Percentiles rank a stretch among this genome's conserved stretches.
These are phyloP conservation scores for zebrafish (Danio rerio) DNA, from an alignment of 2,113 vertebrate species.

Conservation along the genomic window DNA sequence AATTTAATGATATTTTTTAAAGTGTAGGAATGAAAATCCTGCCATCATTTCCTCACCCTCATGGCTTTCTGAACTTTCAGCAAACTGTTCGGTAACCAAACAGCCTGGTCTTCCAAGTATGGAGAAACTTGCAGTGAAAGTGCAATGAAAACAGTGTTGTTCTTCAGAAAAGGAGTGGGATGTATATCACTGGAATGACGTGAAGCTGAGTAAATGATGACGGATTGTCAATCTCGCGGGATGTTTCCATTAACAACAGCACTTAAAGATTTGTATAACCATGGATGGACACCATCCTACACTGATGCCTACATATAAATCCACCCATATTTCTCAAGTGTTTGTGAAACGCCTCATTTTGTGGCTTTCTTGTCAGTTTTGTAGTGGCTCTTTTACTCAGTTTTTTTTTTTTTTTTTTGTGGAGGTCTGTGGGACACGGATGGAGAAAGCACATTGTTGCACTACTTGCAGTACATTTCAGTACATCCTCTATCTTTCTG, in stretches of 20 bases:
- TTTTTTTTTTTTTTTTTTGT: neutral
- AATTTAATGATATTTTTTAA: too few relatives aligned
- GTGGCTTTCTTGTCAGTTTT: neutral
- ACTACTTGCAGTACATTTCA: neutral
- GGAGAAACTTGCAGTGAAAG: neutral
- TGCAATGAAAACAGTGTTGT: neutral
- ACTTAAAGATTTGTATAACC: neutral
- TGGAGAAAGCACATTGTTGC: conserved; percentile 23
- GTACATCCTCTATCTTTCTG: too few relatives aligned
- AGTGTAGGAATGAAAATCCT: neutral
- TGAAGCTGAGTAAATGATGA: neutral
- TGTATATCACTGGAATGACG: neutral
- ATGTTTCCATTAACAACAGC: neutral
- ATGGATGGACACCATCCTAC: neutral
- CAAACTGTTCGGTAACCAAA: too few relatives aligned
- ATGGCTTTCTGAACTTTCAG: too few relatives aligned
- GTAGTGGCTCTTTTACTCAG: conserved; percentile 8
- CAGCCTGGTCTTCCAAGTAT: too few relatives aligned
- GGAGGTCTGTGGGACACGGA: neutral
- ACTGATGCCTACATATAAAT: conserved; percentile 16
- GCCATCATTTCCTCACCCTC: neutral
- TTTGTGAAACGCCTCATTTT: neutral
- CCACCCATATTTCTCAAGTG: conserved; percentile 8
- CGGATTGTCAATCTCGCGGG: neutral
- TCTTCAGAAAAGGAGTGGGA: neutral